Evolutionary conservation across 1,140 invertebrate species (phyloP), one percentile per base, ranked within the genome.

Genomic region (Wasmannia auropunctata): DNA sequence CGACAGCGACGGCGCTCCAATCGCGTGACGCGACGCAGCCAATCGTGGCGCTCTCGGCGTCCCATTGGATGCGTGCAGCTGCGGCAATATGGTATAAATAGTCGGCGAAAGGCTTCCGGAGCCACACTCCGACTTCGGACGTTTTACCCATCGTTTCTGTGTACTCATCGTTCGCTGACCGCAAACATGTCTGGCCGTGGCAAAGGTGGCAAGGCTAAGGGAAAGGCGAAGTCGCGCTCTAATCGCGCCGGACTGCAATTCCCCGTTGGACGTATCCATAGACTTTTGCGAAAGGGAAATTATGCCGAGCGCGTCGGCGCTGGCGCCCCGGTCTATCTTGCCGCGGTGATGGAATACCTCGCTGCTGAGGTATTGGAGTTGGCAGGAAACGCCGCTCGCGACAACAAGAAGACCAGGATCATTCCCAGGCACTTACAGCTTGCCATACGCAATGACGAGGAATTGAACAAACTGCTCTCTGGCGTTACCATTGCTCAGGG

Each of bases 401-500:
- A 97, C 65, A 96, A 96, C 86, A 96, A 96, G 31, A 95, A 96
- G 91, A 95, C 96, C 3, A 95, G 98, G 76, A 97, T 98, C 54
- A 97, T 97, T 74, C 98, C 98, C 0, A 96, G 98, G 67, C 98
- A 99, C 93, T 95, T 98, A 2, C 96, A 98, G 85, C 93, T 98
- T 65, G 98, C 98, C 8, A 97, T 98, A 25, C 96, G 97, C 51
- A 98, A 98, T 94, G 98, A 99, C 94, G 98, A 98, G 88, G 98
- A 98, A 92, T 94, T 98, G 86, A 97, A 97, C 92, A 97, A 96
- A 93, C 95, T 98, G 69, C 93, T 98, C 19, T 96, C 96, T 60
- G 97, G 97, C 69, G 98, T 98, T 0, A 98, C 97, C 3, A 98
- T 98, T 88, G 97, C 98, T 14, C 96, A 98, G 93, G 98, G 97